These are phyloP conservation scores for Griposia aprilina DNA, from an alignment of 2,888 invertebrate genomes.

Conservation along the genomic window DNA sequence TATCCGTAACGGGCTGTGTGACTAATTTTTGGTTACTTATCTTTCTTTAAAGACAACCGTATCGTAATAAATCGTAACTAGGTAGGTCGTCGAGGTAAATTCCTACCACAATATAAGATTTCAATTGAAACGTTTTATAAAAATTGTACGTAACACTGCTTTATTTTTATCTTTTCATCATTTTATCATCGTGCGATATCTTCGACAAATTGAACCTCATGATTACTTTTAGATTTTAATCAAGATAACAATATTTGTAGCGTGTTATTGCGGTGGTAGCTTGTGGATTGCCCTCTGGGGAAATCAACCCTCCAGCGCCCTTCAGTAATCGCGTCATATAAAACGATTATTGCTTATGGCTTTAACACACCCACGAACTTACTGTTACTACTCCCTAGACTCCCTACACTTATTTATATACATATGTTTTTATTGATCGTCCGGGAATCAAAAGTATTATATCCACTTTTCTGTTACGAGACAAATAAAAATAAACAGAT, in stretches of 20 bases:
- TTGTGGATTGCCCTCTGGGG: slow-evolving; percentile 79
- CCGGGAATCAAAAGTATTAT: neutral
- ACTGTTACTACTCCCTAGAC: neutral
- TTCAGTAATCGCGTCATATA: slow-evolving; percentile 28
- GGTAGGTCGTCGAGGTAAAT: no score
- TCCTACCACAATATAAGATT: neutral
- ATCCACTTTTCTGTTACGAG: slow-evolving; percentile 2
- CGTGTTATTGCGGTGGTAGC: slow-evolving; percentile 72
- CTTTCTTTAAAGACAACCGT: neutral
- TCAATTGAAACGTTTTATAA: neutral
- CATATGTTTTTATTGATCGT: neutral
- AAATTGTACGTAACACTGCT: neutral
- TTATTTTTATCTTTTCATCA: slow-evolving; percentile 34
- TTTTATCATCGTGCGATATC: slow-evolving; percentile 52
- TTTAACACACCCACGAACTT: slow-evolving; percentile 47
- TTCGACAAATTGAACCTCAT: slow-evolving; percentile 67
- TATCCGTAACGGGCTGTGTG: neutral
- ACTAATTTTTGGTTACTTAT: neutral
- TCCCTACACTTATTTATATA: neutral
- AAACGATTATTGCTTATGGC: slow-evolving; percentile 37
- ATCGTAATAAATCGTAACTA: slow-evolving; percentile 17
- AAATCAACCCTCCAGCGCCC: slow-evolving; percentile 74
- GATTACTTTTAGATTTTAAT: slow-evolving; percentile 82
- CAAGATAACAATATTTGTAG: slow-evolving; percentile 74
- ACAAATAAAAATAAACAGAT: slow-evolving; percentile 19